phyloP scores from a whole-genome alignment of 2,888 invertebrate species.

The Mystacides longicornis region DNA sequence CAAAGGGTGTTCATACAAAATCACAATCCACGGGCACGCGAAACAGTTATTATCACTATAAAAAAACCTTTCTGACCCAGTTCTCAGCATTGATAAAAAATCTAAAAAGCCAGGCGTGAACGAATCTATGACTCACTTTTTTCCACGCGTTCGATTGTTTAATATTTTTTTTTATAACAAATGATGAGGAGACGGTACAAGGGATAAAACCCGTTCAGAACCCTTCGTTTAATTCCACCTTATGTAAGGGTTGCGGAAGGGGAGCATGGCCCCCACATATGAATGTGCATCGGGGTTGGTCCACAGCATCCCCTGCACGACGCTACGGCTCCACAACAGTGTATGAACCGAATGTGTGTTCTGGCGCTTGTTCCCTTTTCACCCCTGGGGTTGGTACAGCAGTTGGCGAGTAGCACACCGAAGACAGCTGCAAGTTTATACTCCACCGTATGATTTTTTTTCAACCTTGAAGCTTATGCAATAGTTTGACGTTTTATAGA shows the following conservation, averaged over 20 bases:
- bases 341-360: neutral
- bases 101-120: slow-evolving; percentile 24
- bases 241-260: slow-evolving; percentile 22
- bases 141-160: slow-evolving; percentile 18
- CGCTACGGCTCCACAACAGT: neutral
- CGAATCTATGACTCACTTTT: slow-evolving; percentile 20
- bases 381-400: neutral
- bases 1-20: slow-evolving; percentile 22
- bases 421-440: slow-evolving; percentile 23
- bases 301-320: slow-evolving; percentile 3
- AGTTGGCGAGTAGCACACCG: slow-evolving; percentile 17
- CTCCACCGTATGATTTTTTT: slow-evolving; percentile 20
- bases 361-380: neutral
- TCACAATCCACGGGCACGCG: slow-evolving; percentile 24
- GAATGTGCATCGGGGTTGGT: slow-evolving; percentile 18
- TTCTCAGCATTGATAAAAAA: slow-evolving; percentile 22
- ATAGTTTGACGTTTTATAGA: slow-evolving; percentile 8
- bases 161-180: slow-evolving; percentile 16
- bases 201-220: slow-evolving; percentile 21
- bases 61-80: slow-evolving; percentile 26
- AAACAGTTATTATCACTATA: slow-evolving; percentile 24
- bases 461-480: slow-evolving; percentile 24
- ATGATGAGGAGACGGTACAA: slow-evolving; percentile 16
- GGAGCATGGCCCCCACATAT: slow-evolving; percentile 13
- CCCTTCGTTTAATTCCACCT: slow-evolving; percentile 24